These are phyloP conservation scores for Mesoclemmys tuberculata DNA, from an alignment of 2,113 vertebrate species.

Conservation along the genomic window DNA sequence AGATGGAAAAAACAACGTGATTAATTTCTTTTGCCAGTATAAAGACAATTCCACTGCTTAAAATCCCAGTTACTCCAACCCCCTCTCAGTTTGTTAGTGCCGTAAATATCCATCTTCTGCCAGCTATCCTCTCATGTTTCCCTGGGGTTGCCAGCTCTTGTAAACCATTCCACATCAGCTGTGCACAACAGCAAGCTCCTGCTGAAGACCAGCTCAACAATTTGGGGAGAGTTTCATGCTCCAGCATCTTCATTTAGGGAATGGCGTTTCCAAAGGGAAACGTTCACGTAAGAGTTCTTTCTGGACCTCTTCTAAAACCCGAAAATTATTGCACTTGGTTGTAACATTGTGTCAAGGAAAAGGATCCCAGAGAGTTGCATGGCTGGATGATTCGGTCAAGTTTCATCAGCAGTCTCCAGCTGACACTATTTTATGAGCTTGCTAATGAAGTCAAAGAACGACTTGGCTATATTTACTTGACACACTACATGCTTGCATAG, in stretches of 20 bases:
- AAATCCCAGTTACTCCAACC: no score
- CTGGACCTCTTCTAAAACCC: not conserved
- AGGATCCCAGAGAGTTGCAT: not conserved
- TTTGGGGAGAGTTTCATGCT: no score
- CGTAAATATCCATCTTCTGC: no score
- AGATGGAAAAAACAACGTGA: no score
- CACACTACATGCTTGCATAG: rapidly evolving
- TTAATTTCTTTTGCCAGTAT: no score
- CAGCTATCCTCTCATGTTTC: no score
- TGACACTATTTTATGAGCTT: not conserved
- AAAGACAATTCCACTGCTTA: no score
- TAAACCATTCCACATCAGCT: no score
- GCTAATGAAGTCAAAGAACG: not conserved
- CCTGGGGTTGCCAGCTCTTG: no score
- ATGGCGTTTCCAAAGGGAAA: not conserved
- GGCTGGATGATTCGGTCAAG: not conserved
- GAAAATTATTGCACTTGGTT: not conserved
- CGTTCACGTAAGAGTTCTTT: not conserved
- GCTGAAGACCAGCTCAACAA: no score
- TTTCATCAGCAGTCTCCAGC: not conserved
- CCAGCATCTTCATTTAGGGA: not conserved
- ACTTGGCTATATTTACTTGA: rapidly evolving
- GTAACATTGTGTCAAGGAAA: not conserved
- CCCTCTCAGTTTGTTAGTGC: no score
- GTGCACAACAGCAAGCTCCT: no score